Base-by-base conservation (phyloP, 2,797 vertebrate species). In the Enteromius viviparus region DNA sequence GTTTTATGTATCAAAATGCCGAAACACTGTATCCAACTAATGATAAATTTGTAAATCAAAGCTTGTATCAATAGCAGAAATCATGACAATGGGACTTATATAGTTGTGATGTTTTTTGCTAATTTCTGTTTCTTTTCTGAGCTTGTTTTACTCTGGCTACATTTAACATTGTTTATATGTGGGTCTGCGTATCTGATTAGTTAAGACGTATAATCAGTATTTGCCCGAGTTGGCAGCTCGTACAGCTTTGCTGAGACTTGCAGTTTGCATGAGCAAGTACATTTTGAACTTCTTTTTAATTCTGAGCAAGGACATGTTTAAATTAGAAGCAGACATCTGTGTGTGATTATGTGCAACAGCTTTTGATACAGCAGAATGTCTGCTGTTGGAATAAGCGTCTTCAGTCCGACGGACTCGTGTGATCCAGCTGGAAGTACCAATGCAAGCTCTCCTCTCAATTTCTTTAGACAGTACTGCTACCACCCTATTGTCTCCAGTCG, bases 1-100 rank as follows among this genome's bases (percentile, higher is more conserved):
- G 84, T 89, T 86, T 89, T 84, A 88, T 87, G 84, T 82, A 85
- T 88, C 51, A 78, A 85, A 87, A 89, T 86, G 78, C 87, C 88
- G 86, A 75, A 82, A 88, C 78, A 88, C 88, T 89, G 88, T 88
- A 82, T 88, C 69, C 82, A 80, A 86, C 87, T 82, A 76, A 83
- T 79, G 66, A 83, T 83, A 70, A 72, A 55, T 85, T 85, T 87
- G 85, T 87, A 89, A 85, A 85, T 86, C 85, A 62, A 49, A 89
- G 82, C 82, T 71, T 62, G 85, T 76, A 37, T 62, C 19, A 37
- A 69, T 68, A 78, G 81, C 65, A 62, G 75, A 70, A 83, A 60
- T 77, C 75, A 83, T 32, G 40, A 78, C 74, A 70, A 62, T 60
- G 40, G 53, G 40, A 77, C 51, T 69, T 82, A 55, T 76, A 42